Evolutionary conservation across 35 echinoderm and acorn worm species (phyloP).

Genomic region (Ophiothrix spiculata): DNA sequence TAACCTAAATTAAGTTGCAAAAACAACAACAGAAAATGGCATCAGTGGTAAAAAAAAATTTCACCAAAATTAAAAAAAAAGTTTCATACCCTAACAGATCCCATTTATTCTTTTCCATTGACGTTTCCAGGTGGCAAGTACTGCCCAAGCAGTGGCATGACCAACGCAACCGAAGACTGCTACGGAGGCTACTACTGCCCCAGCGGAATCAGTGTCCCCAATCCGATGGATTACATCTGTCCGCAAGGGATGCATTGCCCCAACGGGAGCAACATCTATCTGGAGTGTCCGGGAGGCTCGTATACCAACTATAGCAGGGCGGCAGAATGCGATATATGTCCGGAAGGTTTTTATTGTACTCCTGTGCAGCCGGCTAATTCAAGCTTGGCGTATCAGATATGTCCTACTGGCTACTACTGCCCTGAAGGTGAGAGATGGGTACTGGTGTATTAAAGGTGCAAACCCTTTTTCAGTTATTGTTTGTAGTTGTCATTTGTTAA

Average conservation of each 20-base stretch:
- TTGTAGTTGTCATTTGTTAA: too few relatives aligned
- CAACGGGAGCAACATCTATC: constrained; percentile 85
- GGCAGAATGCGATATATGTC: constrained; percentile 69
- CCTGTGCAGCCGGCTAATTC: constrained; percentile 74
- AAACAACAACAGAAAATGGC: too few relatives aligned
- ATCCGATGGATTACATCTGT: constrained; percentile 70
- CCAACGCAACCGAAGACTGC: constrained; percentile 50
- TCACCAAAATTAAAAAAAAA: neutral
- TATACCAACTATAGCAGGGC: constrained; percentile 86
- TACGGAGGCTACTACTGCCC: constrained; percentile 98
- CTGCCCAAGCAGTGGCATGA: constrained; percentile 84
- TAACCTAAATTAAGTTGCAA: too few relatives aligned
- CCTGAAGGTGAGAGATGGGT: constrained; percentile 69
- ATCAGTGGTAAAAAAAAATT: too few relatives aligned
- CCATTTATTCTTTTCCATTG: neutral
- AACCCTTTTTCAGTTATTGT: too few relatives aligned
- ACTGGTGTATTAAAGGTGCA: too few relatives aligned
- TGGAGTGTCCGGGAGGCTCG: constrained; percentile 67
- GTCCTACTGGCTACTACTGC: constrained; percentile 88
- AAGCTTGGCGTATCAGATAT: constrained; percentile 59
- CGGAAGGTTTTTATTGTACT: constrained; percentile 82
- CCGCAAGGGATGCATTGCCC: constrained; percentile 84
- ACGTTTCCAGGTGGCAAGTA: constrained; percentile 63
- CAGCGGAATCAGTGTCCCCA: constrained; percentile 58
- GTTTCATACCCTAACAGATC: neutral